phyloP scores from a whole-genome alignment of 2,888 invertebrate species.

The Bugula neritina region DNA sequence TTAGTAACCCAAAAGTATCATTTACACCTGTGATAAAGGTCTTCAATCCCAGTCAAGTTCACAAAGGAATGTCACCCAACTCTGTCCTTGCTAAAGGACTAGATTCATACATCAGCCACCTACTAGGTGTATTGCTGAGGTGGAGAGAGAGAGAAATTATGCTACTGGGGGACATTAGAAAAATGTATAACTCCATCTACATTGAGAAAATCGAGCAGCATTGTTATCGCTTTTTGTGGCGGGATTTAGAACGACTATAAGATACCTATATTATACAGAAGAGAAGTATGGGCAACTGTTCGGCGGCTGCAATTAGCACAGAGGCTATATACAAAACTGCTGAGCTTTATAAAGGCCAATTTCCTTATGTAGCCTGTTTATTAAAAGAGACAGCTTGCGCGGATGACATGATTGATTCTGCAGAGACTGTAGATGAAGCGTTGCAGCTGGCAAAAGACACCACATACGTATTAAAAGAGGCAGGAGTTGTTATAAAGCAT shows the following conservation, averaged over 20 bases:
- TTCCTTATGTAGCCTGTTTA: too few relatives aligned
- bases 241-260: neutral
- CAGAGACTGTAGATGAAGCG: too few relatives aligned
- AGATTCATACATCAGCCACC: neutral
- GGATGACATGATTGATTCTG: too few relatives aligned
- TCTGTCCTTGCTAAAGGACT: neutral
- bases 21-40: neutral
- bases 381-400: too few relatives aligned
- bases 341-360: too few relatives aligned
- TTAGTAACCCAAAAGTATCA: neutral
- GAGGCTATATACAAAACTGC: too few relatives aligned
- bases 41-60: neutral
- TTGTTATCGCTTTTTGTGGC: neutral
- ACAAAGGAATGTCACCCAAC: neutral
- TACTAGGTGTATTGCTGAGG: neutral
- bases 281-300: neutral
- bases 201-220: neutral
- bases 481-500: too few relatives aligned
- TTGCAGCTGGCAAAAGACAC: too few relatives aligned
- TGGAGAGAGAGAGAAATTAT: neutral
- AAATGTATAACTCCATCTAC: neutral
- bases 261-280: too few relatives aligned
- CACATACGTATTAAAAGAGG: too few relatives aligned
- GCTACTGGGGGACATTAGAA: neutral
- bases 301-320: neutral